Evolutionary conservation across 2,797 vertebrate genomes (phyloP), one percentile per base, ranked within the genome.

Genomic region (Aotus griseimembra): DNA sequence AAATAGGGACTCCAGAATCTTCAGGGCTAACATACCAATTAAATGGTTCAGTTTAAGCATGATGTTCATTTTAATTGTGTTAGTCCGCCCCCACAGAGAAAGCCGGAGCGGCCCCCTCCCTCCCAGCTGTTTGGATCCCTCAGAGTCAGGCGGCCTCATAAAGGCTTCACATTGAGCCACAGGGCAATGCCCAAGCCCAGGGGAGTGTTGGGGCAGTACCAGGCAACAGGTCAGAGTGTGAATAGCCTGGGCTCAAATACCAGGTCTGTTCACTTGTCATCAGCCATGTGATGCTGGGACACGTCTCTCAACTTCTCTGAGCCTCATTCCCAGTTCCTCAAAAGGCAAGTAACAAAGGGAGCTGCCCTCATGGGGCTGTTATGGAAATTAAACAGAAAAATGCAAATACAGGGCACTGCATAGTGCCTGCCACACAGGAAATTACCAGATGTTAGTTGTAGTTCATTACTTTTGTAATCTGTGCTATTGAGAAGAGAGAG

Each of bases 1-100:
- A 24, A 97, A 98, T 67, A 98, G 94, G 97, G 97, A 98, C 93
- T 97, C 97, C 79, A 96, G 94, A 97, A 96, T 96, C 96, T 98
- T 98, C 88, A 92, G 93, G 94, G 98, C 97, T 98, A 98, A 98
- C 90, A 82, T 81, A 98, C 97, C 97, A 98, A 98, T 98, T 98
- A 98, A 98, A 98, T 12, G 95, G 97, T 97, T 98, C 98, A 98
- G 96, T 97, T 98, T 98, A 98, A 94, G 98, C 98, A 96, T 80
- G 97, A 97, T 98, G 98, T 97, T 99, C 98, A 97, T 97, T 98
- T 98, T 98, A 98, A 98, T 98, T 98, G 97, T 98, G 97, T 97
- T 98, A 98, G 96, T 97, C 97, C 50, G 22, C 98, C 98, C 97
- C 96, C 85, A 36, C 88, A 96, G 44, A 73, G 98, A 97, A 96